A percentile compares a stretch with the other conserved stretches of the same genome.
Conservation (phyloP, 2,888 invertebrate genomes). For the Tetragonisca angustula region DNA sequence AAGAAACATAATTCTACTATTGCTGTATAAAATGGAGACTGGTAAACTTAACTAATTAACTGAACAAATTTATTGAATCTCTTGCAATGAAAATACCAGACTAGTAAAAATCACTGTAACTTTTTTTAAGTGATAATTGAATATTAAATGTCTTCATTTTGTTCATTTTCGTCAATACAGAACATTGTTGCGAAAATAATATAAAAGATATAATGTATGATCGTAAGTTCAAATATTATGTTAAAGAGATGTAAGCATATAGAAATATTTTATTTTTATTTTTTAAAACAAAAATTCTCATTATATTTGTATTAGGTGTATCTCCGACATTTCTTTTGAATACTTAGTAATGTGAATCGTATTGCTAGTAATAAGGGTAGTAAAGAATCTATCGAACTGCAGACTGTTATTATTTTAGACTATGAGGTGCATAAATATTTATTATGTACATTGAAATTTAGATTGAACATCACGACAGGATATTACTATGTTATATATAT, state of each 20-base stretch:
- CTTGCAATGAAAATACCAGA: slow-evolving; percentile 20
- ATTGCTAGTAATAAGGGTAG: slow-evolving; percentile 45
- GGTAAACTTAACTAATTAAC: slow-evolving; percentile 25
- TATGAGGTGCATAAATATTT: slow-evolving; percentile 49
- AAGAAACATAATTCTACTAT: slow-evolving; percentile 28
- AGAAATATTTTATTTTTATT: slow-evolving; percentile 6
- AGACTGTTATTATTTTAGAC: slow-evolving; percentile 41
- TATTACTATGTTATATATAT: slow-evolving; percentile 9
- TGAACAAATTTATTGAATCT: slow-evolving; percentile 28
- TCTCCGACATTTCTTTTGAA: slow-evolving; percentile 1
- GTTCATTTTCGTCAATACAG: slow-evolving; percentile 4
- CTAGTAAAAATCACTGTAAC: slow-evolving; percentile 29
- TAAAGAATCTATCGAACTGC: slow-evolving; percentile 27
- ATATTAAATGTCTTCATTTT: slow-evolving; percentile 5
- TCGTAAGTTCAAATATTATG: slow-evolving; percentile 9
- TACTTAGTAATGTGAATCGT: slow-evolving; percentile 22
- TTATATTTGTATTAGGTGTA: slow-evolving; percentile 21
- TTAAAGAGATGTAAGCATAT: slow-evolving; percentile 3
- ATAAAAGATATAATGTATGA: slow-evolving; percentile 3
- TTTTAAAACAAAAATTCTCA: slow-evolving; percentile 11
- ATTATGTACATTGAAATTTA: slow-evolving; percentile 43
- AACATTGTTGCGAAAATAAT: background rate
- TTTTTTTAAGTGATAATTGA: slow-evolving; percentile 20
- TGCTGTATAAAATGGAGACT: slow-evolving; percentile 16
- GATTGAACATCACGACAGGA: slow-evolving; percentile 29